Evolutionary conservation across 2,888 invertebrate species (phyloP), one percentile per base, ranked within the genome.

Genomic region (Sinelater perroti): DNA sequence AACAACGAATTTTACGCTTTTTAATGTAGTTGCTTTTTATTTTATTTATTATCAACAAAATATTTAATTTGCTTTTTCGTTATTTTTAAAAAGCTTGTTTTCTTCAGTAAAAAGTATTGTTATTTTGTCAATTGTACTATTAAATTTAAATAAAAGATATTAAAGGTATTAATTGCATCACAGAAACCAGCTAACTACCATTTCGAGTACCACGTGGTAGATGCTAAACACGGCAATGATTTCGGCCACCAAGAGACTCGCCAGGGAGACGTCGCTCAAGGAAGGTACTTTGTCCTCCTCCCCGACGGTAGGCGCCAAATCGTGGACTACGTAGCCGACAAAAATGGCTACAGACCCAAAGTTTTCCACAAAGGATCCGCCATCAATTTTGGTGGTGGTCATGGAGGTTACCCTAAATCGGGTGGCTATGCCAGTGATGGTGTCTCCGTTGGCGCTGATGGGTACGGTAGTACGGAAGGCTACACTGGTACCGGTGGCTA

Each of bases 221-320:
- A 87, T 67, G 80, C 1, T 76, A 82, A 53, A 86, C n/a, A 85
- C 0, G 88, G 88, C 0, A 87, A 87, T 62, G 87, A 88, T 68
- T 88, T 87, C 75, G 87, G 87, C 0, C 88, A 88, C 67, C 80
- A 82, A 11, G 87, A 88, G 70, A 80, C 82, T 6, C 85, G 86
- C 67, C 83, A 82, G 66, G 87, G 87, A 1, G 83, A 85, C n/a
- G 84, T 83, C 0, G 86, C 87, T 8, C 83, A 83, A 60, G 88
- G 88, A 8, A 86, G 85, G 70, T 88, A 88, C 76, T 80, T 84
- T 64, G 87, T 88, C 61, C 82, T 85, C 67, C 79, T 88, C 28
- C 88, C 88, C 0, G 88, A 88, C 62, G 87, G 87, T 3, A 78
- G 87, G 54, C 81, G 82, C 69, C 87, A 88, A 70, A 83, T 86